A percentile compares a stretch with the other conserved stretches of the same genome.
Conservation (phyloP, 2,797 vertebrate genomes). For the Arremon brunneinucha region DNA sequence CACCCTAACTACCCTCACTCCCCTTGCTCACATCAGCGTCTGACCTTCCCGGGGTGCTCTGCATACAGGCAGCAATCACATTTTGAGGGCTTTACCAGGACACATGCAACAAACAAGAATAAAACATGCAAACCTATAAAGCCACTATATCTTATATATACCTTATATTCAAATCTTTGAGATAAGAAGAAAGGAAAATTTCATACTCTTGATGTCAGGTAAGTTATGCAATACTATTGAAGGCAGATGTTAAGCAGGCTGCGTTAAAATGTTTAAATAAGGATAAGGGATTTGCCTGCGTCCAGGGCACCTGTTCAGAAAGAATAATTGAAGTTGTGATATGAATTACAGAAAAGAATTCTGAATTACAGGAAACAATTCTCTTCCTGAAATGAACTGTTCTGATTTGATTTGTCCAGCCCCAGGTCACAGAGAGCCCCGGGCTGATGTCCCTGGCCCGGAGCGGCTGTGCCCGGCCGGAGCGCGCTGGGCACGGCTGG, state of each 20-base stretch:
- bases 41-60: fast-evolving
- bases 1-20: fast-evolving
- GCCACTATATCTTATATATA: background rate
- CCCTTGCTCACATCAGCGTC: fast-evolving
- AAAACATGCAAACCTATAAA: fast-evolving
- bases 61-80: background rate
- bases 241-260: conserved; percentile 20
- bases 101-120: background rate
- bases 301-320: background rate
- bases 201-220: conserved; percentile 69
- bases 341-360: background rate
- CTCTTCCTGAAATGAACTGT: no score
- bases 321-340: background rate
- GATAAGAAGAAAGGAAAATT: conserved; percentile 42
- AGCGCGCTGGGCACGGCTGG: background rate
- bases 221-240: conserved; percentile 37
- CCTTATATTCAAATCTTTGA: no score
- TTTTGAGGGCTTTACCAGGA: background rate
- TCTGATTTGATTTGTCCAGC: no score
- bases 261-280: background rate
- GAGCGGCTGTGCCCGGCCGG: background rate
- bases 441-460: fast-evolving
- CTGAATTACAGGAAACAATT: background rate
- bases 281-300: background rate
- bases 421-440: fast-evolving